A percentile compares a stretch with the other conserved stretches of the same genome.
Evolutionary conservation across 2,113 vertebrate genomes (phyloP).

Genomic region (Catharus fuscescens): DNA sequence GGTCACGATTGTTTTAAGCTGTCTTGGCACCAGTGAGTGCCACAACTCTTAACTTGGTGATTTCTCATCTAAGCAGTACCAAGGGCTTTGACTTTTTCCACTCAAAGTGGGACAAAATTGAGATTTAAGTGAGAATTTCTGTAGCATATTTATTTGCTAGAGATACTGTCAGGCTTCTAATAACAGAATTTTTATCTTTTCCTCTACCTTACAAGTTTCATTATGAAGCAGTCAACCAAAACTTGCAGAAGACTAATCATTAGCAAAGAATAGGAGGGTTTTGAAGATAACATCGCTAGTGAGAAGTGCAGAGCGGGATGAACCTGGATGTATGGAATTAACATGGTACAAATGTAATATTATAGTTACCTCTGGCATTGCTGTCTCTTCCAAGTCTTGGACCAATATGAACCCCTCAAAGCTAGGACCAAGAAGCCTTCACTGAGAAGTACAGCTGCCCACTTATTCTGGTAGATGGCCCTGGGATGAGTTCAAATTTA

Average conservation of each 20-base stretch:
- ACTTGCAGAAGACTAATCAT: neutral
- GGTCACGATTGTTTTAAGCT: neutral
- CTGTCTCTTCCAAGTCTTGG: neutral
- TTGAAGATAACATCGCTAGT: neutral
- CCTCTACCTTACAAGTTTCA: neutral
- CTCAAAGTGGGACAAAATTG: neutral
- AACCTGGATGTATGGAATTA: neutral
- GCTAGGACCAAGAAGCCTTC: neutral
- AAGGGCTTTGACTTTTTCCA: neutral
- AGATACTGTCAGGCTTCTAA: neutral
- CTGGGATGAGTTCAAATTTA: neutral
- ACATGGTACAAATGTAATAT: neutral
- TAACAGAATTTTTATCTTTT: neutral
- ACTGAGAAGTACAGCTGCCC: neutral
- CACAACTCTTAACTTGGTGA: neutral
- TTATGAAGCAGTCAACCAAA: neutral
- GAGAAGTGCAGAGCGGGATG: neutral
- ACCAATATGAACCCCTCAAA: neutral
- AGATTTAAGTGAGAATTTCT: neutral
- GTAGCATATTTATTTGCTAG: neutral
- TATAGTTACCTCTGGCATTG: neutral
- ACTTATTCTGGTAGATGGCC: neutral
- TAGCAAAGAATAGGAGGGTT: neutral
- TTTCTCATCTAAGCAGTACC: neutral
- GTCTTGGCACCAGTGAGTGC: neutral